These are phyloP conservation scores for Beris chalybata DNA, from an alignment of 2,888 invertebrate genomes.

Conservation along the genomic window DNA sequence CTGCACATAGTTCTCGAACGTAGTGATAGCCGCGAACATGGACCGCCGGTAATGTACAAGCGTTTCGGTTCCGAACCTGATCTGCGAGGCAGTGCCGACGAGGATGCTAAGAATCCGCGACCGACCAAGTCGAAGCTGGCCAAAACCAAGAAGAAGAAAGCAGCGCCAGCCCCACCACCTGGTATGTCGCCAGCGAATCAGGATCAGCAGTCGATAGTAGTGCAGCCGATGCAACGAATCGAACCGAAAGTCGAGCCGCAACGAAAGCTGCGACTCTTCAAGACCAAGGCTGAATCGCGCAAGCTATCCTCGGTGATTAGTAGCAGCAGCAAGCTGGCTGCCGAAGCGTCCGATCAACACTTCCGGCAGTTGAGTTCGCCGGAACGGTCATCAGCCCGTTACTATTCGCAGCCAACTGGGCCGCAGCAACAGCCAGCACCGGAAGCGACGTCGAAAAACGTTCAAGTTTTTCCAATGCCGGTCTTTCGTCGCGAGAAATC, in stretches of 20 bases:
- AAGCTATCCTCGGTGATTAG: conserved; percentile 47
- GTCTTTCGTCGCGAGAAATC: conserved; percentile 39
- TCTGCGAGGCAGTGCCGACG: conserved; percentile 52
- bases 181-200: conserved; percentile 48
- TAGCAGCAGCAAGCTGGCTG: conserved; percentile 12
- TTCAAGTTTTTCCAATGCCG: conserved; percentile 14
- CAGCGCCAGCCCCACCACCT: conserved; percentile 59
- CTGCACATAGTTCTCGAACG: conserved; percentile 14
- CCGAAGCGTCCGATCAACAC: conserved; percentile 35
- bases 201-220: conserved; percentile 48
- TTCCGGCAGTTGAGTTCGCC: conserved; percentile 6
- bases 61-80: conserved; percentile 77
- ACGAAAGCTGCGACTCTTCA: conserved; percentile 69
- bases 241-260: conserved; percentile 56
- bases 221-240: conserved; percentile 57
- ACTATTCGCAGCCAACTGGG: background rate
- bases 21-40: conserved; percentile 39
- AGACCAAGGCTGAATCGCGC: conserved; percentile 73
- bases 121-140: conserved; percentile 54
- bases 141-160: conserved; percentile 71
- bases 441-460: background rate
- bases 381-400: background rate
- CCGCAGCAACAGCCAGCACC: background rate
- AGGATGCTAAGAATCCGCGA: conserved; percentile 6
- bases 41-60: conserved; percentile 56